A percentile compares a stretch with the other conserved stretches of the same genome.
These are phyloP conservation scores for Artemisiospiza belli DNA, from an alignment of 2,113 vertebrate species.

Conservation along the genomic window DNA sequence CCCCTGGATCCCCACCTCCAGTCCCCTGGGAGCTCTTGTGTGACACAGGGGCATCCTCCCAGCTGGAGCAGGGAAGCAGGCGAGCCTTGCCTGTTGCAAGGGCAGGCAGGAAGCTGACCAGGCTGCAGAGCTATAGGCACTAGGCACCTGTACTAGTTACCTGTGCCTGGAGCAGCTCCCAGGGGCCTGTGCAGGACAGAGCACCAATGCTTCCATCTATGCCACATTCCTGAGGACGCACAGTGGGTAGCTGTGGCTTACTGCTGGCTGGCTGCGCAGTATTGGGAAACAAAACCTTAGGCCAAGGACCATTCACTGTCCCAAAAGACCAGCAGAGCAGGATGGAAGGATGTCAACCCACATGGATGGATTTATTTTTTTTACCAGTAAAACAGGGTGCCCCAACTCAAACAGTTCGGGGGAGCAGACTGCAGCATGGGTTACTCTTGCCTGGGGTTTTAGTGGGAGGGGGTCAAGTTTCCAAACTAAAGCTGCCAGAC, in stretches of 20 bases:
- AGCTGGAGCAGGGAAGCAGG: neutral
- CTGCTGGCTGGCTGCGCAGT: neutral
- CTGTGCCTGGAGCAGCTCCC: neutral
- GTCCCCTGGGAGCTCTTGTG: neutral
- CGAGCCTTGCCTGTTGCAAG: fast-evolving
- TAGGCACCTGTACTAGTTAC: neutral
- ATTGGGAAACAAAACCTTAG: neutral
- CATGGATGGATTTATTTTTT: neutral
- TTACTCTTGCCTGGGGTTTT: neutral
- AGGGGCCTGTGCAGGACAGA: neutral
- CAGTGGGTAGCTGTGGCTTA: fast-evolving
- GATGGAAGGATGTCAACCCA: neutral
- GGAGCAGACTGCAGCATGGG: neutral
- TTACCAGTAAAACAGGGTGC: neutral
- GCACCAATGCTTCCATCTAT: neutral
- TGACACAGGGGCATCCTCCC: neutral
- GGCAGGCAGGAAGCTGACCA: neutral
- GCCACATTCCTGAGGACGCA: fast-evolving
- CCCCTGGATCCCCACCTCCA: neutral
- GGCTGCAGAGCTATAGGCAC: neutral
- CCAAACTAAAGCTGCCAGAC: neutral
- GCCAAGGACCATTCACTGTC: neutral
- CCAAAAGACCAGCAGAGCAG: neutral
- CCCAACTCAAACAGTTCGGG: neutral
- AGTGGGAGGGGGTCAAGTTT: neutral